Conservation (phyloP, 2,888 invertebrate genomes). For the Bursaphelenchus okinawaensis region DNA sequence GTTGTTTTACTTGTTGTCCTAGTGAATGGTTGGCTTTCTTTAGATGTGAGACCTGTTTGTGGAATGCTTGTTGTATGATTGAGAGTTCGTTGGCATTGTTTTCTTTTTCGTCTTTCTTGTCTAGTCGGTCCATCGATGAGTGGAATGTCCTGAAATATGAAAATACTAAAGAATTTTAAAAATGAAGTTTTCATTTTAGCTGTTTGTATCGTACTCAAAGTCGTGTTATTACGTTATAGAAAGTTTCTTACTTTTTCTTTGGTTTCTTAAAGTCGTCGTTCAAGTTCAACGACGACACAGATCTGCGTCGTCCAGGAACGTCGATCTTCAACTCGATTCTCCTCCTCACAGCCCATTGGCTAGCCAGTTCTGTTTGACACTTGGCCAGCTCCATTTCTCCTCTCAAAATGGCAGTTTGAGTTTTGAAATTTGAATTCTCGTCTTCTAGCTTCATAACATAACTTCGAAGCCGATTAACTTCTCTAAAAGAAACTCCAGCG, state of each 20-base stretch:
- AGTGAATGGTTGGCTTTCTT: slow-evolving; percentile 17
- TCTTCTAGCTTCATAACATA: slow-evolving; percentile 27
- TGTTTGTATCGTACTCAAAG: background rate
- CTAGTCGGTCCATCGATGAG: background rate
- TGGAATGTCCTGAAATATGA: too few relatives aligned
- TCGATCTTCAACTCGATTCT: background rate
- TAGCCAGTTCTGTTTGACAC: slow-evolving; percentile 21
- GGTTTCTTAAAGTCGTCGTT: background rate
- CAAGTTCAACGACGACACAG: background rate
- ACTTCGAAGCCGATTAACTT: slow-evolving; percentile 41
- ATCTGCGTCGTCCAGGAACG: background rate
- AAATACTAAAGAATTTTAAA: too few relatives aligned
- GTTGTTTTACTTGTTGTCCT: slow-evolving; percentile 12
- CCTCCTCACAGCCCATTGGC: slow-evolving; percentile 5
- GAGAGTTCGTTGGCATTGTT: slow-evolving; percentile 12
- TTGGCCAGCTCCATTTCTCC: slow-evolving; percentile 50
- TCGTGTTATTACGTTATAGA: too few relatives aligned
- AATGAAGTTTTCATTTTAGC: too few relatives aligned
- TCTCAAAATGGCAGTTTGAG: slow-evolving; percentile 43
- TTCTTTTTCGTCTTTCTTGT: background rate
- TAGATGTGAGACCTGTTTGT: slow-evolving; percentile 23
- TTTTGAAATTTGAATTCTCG: slow-evolving; percentile 27
- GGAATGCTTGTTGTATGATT: slow-evolving; percentile 29
- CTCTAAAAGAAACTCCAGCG: slow-evolving; percentile 46
- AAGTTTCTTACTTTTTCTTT: background rate